Evolutionary conservation across 2,888 invertebrate species (phyloP).

Genomic region (Rhimphoctona megacephalus): DNA sequence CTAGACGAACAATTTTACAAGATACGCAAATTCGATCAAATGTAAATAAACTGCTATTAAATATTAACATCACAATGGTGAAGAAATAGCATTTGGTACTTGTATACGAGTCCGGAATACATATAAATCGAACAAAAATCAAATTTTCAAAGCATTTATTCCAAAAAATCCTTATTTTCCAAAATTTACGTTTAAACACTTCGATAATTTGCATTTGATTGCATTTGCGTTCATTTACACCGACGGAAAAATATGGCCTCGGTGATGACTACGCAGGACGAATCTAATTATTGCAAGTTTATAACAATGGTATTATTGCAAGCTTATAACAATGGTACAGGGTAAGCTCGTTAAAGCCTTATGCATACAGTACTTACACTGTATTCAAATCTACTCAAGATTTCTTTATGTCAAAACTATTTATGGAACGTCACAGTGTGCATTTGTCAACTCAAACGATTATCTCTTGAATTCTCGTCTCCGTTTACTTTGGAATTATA

Average conservation of each 20-base stretch:
- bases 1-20: too few relatives aligned
- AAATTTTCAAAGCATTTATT: not conserved
- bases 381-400: not conserved
- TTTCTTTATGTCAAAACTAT: not conserved
- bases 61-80: too few relatives aligned
- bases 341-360: not conserved
- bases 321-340: not conserved
- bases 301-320: too few relatives aligned
- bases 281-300: not conserved
- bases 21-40: not conserved
- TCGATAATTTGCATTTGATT: not conserved
- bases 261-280: not conserved
- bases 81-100: too few relatives aligned
- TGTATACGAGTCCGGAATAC: too few relatives aligned
- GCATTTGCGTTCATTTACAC: not conserved
- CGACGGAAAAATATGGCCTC: not conserved
- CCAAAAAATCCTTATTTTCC: not conserved
- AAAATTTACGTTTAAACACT: not conserved
- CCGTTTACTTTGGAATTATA: conserved; percentile 17
- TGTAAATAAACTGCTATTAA: not conserved
- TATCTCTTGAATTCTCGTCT: not conserved
- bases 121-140: not conserved
- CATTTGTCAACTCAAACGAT: not conserved
- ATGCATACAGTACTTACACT: not conserved
- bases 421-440: not conserved